Base-by-base conservation (phyloP, 2,888 invertebrate species). In the Microctonus aethiopoides region DNA sequence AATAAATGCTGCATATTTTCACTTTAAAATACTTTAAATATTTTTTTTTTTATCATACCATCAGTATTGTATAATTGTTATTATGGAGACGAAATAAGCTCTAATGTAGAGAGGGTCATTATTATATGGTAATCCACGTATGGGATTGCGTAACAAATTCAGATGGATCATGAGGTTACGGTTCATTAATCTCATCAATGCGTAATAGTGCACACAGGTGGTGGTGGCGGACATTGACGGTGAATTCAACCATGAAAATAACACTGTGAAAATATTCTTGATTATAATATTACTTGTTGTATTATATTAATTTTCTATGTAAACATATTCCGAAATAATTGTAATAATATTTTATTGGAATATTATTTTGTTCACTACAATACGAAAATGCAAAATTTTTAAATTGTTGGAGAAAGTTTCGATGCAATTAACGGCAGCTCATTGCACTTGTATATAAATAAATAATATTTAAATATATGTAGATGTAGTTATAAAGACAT, bases 81-180 rank as follows among this genome's bases (percentile, higher is more conserved):
- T n/a, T n/a, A n/a, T n/a, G n/a, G n/a, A n/a, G n/a, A n/a, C n/a
- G n/a, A 46, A 7, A 16, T 46, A 46, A 46, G 46, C 16, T 16
- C 59, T 66, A 26, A 63, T 64, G 46, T n/a, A 46, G 16, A 51
- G 72, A 71, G 61, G 61, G 74, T 71, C 72, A 75, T 78, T 78
- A 46, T 26, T n/a, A n/a, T n/a, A 78, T 78, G 78, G 72, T 78
- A 78, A 81, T 80, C 67, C 63, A 72, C 73, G 75, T 71, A 67
- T 68, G 70, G 36, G 41, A 52, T 68, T 67, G 41, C 61, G 51
- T 56, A 61, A 68, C 66, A 51, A 67, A 32, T 73, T 72, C 68
- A 74, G 74, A 68, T 69, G 72, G 73, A 68, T 78, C 74, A 77
- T 76, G 75, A 69, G 77, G 75, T 75, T 71, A 77, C 77, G 78